Base-by-base conservation (phyloP, 2,113 vertebrate genomes). In the Petrocephalus zakoni region DNA sequence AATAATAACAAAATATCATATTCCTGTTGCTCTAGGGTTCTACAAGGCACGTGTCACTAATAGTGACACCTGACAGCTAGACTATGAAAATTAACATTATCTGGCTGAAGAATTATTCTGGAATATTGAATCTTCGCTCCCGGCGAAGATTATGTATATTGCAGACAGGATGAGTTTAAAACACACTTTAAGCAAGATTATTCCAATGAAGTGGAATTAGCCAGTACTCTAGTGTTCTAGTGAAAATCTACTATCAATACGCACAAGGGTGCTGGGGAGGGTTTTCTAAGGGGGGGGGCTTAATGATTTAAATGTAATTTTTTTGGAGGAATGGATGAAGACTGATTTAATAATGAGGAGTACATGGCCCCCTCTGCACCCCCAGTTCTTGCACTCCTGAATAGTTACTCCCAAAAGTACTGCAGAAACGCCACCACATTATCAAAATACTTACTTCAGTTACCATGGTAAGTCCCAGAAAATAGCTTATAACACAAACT, bases 381-480 rank as follows among this genome's bases (percentile, higher is more conserved):
- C n/a, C n/a, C 4, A 11, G 58, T 25, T 64, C 58, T n/a, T 64
- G 25, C 9, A 11, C 61, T 1, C n/a, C 61, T 29, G 61, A 64
- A 25, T 64, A 64, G n/a, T 29, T 2, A 64, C 22, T 13, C 72
- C 58, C 37, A 21, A 42, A 51, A 51, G 3, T n/a, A 10, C 37
- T 83, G 46, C 46, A 83, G 19, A 42, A 87, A 87, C 47, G 34
- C 29, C 84, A 86, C 15, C 52, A 34, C 25, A 85, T 53, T 88
- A 29, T 29, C 51, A 5, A 34, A 56, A 13, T 46, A 92, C 97
- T 96, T 94, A 99, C 98, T 95, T 98, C 96, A 78, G 98, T 99
- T 92, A 99, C 98, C 98, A 99, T 99, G 92, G 96, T 94, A 91
- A 99, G 97, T 95, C 98, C 98, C 94, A 99, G 95, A 95, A 99